Evolutionary conservation across 2,113 vertebrate genomes (phyloP).

Genomic region (Cyprinodon brontotheroides): DNA sequence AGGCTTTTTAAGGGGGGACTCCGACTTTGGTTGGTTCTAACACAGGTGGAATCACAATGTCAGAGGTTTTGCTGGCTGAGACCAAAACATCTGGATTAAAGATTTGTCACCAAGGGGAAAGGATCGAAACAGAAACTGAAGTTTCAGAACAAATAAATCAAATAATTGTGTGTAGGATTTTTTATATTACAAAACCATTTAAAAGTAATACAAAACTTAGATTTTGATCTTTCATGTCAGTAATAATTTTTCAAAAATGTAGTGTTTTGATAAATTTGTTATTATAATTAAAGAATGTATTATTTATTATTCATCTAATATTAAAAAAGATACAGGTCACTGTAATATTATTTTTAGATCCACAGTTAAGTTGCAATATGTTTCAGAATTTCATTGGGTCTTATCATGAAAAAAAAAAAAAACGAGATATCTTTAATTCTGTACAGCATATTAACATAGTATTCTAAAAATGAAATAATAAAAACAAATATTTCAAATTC

Average conservation of each 20-base stretch:
- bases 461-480: background rate
- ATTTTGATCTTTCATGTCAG: background rate
- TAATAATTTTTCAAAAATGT: background rate
- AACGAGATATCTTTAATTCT: background rate
- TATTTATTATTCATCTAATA: background rate
- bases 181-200: background rate
- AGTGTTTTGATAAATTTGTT: background rate
- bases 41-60: slow-evolving; percentile 63
- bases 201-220: background rate
- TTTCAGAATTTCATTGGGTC: background rate
- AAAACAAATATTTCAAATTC: background rate
- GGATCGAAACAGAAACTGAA: slow-evolving; percentile 7
- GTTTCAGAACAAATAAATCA: background rate
- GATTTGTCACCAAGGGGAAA: slow-evolving; percentile 55
- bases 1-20: slow-evolving; percentile 28
- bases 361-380: background rate
- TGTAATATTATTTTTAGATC: background rate
- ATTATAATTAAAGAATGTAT: background rate
- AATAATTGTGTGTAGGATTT: background rate
- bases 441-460: background rate
- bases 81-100: slow-evolving; percentile 75
- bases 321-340: background rate
- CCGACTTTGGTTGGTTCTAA: slow-evolving; percentile 69
- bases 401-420: background rate
- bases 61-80: slow-evolving; percentile 69